These are phyloP conservation scores for Nannoperca obscura DNA, from an alignment of 2,797 vertebrate species.

Conservation along the genomic window DNA sequence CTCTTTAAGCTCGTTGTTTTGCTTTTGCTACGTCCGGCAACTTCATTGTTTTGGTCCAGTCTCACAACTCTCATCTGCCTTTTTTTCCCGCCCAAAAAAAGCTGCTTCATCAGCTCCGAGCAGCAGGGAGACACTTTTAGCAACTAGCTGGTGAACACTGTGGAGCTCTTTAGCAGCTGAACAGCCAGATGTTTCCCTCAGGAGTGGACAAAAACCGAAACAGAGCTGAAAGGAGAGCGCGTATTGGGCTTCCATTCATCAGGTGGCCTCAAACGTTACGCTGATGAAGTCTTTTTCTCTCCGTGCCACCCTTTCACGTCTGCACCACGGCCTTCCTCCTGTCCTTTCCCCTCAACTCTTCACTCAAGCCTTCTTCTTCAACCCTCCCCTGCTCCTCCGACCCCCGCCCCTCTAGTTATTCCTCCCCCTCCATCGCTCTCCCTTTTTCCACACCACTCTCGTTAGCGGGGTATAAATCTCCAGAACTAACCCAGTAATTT, in stretches of 20 bases:
- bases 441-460: slow-evolving; percentile 50
- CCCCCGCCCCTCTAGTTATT: slow-evolving; percentile 28
- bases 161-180: neutral
- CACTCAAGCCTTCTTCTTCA: slow-evolving; percentile 51
- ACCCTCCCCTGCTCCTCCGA: slow-evolving; percentile 24
- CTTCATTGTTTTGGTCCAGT: slow-evolving; percentile 7
- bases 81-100: too few relatives aligned
- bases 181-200: neutral
- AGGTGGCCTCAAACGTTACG: neutral
- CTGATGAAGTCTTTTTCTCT: too few relatives aligned
- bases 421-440: slow-evolving; percentile 32
- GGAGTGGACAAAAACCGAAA: neutral
- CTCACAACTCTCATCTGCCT: too few relatives aligned
- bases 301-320: slow-evolving; percentile 15
- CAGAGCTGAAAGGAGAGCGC: neutral
- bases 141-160: neutral
- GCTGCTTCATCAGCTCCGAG: neutral
- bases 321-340: slow-evolving; percentile 12
- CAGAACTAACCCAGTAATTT: slow-evolving; percentile 86
- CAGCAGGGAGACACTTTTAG: neutral
- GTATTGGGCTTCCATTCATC: neutral
- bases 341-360: slow-evolving; percentile 35
- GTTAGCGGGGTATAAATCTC: slow-evolving; percentile 90
- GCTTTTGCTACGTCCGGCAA: neutral
- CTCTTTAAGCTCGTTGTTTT: neutral